phyloP scores from a whole-genome alignment of 37 sponge, comb jelly and placozoan species.

The Diacarnus erythraeanus region DNA sequence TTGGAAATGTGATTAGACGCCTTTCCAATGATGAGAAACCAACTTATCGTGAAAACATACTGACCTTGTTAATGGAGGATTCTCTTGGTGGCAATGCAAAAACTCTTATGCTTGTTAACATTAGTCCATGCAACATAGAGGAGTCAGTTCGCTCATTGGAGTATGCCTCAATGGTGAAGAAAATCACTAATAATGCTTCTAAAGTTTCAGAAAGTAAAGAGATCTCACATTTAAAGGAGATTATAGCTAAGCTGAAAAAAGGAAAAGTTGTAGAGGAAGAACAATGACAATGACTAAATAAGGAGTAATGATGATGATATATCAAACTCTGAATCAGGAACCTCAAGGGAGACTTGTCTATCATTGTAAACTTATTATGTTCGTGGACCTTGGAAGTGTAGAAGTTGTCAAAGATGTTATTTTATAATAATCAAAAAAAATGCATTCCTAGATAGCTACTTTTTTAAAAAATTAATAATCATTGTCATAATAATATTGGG shows the following conservation, averaged over 20 bases:
- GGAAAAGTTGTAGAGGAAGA: conserved; percentile 8
- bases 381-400: too few relatives aligned
- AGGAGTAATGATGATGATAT: too few relatives aligned
- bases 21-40: background rate
- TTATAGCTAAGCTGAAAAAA: conserved; percentile 8
- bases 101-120: conserved; percentile 17
- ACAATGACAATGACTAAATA: too few relatives aligned
- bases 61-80: conserved; percentile 14
- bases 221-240: conserved; percentile 6
- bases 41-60: conserved; percentile 1
- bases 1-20: conserved; percentile 10
- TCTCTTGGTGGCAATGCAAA: conserved; percentile 22
- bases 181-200: conserved; percentile 13
- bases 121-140: conserved; percentile 17
- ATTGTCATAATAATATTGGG: too few relatives aligned
- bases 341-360: too few relatives aligned
- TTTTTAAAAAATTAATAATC: too few relatives aligned
- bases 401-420: too few relatives aligned
- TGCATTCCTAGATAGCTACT: too few relatives aligned
- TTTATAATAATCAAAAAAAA: too few relatives aligned
- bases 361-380: too few relatives aligned
- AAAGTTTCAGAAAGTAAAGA: conserved; percentile 13
- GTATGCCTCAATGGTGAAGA: conserved; percentile 5
- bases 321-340: too few relatives aligned
- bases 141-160: conserved; percentile 7